phyloP scores from a whole-genome alignment of 1,140 invertebrate genomes.

The Ceratosolen solmsi region DNA sequence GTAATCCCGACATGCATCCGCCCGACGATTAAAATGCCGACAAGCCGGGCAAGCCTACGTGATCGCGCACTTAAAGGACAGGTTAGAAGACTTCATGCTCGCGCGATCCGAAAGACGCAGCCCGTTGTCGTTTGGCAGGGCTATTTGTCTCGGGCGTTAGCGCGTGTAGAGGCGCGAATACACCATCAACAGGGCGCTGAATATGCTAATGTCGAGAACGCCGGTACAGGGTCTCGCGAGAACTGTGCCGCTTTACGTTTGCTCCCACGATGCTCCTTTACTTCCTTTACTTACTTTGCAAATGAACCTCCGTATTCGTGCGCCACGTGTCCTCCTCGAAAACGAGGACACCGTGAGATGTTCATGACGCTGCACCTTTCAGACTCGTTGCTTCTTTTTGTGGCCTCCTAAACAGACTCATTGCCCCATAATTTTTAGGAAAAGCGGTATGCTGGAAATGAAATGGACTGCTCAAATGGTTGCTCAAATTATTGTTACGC shows the following conservation, averaged over 20 bases:
- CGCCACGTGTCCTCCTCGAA: no score
- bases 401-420: no score
- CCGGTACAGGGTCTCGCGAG: no score
- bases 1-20: conserved; percentile 2
- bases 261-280: conserved; percentile 48
- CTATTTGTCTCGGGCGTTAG: not conserved
- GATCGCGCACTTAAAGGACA: conserved; percentile 43
- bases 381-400: no score
- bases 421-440: no score
- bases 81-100: conserved; percentile 27
- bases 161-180: conserved; percentile 4
- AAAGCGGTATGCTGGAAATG: no score
- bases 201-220: conserved; percentile 45
- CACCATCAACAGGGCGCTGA: not conserved
- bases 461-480: no score
- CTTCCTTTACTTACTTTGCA: not conserved
- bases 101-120: conserved; percentile 18
- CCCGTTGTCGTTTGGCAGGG: not conserved
- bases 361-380: no score
- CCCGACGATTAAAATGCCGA: conserved; percentile 28
- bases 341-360: no score
- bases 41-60: conserved; percentile 10
- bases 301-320: no score
- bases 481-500: no score
- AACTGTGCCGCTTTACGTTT: not conserved